These are phyloP conservation scores for Drosophila ananassae DNA, from an alignment of 1,140 invertebrate species.

Conservation along the genomic window DNA sequence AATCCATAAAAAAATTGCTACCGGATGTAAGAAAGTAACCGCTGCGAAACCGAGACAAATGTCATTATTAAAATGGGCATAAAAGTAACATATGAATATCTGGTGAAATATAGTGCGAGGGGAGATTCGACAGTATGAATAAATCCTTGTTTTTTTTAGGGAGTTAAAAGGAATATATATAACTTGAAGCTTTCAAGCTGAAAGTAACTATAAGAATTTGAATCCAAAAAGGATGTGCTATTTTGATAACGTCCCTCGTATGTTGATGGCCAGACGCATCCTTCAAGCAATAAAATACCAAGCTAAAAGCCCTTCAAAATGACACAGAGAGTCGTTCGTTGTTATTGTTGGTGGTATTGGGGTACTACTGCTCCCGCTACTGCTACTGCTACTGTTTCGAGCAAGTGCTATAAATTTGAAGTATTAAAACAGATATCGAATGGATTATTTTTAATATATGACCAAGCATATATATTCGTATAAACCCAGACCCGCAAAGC, in stretches of 20 bases:
- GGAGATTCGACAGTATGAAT: constrained; percentile 11
- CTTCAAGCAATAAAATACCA: constrained; percentile 78
- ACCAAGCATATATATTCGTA: constrained; percentile 53
- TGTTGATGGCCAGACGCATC: constrained; percentile 44
- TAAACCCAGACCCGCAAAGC: constrained; percentile 14
- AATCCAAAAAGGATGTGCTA: constrained; percentile 2
- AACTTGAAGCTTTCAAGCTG: too few relatives aligned
- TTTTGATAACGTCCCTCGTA: constrained; percentile 50
- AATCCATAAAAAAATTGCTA: constrained; percentile 50
- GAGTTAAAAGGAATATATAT: too few relatives aligned
- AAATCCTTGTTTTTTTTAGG: too few relatives aligned
- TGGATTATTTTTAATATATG: constrained; percentile 80
- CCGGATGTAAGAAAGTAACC: constrained; percentile 32
- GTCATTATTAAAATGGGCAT: constrained; percentile 76
- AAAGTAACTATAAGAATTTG: neutral
- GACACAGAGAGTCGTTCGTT: constrained; percentile 40
- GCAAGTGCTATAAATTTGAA: constrained; percentile 71
- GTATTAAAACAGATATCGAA: constrained; percentile 80
- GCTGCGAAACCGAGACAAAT: constrained; percentile 73
- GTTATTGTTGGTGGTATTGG: constrained; percentile 23
- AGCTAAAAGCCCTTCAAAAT: constrained; percentile 76
- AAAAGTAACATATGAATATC: constrained; percentile 44
- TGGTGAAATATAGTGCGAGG: constrained; percentile 39
- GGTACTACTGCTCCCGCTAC: constrained; percentile 14
- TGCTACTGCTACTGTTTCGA: constrained; percentile 35